Conservation (phyloP, 2,113 vertebrate genomes). For the Nanorana parkeri region DNA sequence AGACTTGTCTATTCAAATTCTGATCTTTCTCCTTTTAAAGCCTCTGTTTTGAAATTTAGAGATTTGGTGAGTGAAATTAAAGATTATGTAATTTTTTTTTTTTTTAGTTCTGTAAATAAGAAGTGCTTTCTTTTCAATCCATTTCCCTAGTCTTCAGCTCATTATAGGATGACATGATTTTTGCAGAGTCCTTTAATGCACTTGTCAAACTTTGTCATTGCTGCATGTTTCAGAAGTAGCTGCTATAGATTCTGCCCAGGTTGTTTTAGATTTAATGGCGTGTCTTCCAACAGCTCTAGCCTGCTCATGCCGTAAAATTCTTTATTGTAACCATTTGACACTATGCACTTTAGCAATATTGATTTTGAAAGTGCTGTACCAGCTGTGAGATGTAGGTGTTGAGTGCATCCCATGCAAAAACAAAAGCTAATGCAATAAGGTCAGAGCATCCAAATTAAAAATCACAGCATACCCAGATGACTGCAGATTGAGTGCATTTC, state of each 20-base stretch:
- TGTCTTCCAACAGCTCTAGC: constrained; percentile 43
- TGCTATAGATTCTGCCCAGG: constrained; percentile 37
- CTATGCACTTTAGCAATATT: constrained; percentile 28
- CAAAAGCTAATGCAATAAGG: constrained; percentile 40
- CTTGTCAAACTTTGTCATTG: constrained; percentile 27
- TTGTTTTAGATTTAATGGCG: constrained; percentile 28
- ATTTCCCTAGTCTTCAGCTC: too few relatives aligned
- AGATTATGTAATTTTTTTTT: too few relatives aligned
- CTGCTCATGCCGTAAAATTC: constrained; percentile 25
- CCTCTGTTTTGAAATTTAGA: neutral
- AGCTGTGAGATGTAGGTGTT: constrained; percentile 52
- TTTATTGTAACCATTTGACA: constrained; percentile 49
- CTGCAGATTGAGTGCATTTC: neutral
- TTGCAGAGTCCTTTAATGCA: constrained; percentile 2
- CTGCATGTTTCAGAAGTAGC: constrained; percentile 12
- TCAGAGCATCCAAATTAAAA: constrained; percentile 12
- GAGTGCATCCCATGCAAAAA: constrained; percentile 50
- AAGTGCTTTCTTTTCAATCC: neutral
- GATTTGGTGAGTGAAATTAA: too few relatives aligned
- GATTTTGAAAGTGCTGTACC: constrained; percentile 52
- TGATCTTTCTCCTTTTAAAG: neutral
- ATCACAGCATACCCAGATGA: constrained; percentile 13
- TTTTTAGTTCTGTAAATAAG: neutral
- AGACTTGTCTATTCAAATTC: neutral
- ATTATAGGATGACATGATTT: neutral